Conservation (phyloP, 2,888 invertebrate species). For the Tillus elongatus region DNA sequence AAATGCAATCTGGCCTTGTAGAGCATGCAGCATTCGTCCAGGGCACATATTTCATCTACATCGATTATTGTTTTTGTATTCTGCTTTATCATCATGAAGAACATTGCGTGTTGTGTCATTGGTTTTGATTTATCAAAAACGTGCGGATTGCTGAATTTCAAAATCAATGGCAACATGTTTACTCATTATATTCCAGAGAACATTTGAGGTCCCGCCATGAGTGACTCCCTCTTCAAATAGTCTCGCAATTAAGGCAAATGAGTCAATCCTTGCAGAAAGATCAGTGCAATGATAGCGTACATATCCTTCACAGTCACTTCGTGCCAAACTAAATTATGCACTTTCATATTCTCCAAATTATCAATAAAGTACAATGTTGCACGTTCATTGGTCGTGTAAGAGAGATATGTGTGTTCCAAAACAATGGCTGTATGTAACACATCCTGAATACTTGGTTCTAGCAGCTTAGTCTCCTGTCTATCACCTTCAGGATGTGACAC, state of each 20-base stretch:
- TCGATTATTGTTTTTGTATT: slow-evolving; percentile 1
- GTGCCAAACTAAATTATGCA: slow-evolving; percentile 1
- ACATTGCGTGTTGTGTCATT: not conserved
- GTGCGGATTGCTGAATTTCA: not conserved
- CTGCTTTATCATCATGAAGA: slow-evolving; percentile 3
- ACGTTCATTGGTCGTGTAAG: slow-evolving; percentile 4
- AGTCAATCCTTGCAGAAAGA: not conserved
- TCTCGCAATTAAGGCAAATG: not conserved
- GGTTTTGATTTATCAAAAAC: slow-evolving; percentile 2
- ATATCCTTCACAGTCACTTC: not conserved
- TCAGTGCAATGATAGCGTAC: slow-evolving; percentile 1
- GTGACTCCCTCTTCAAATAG: not conserved
- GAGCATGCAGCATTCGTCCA: no score
- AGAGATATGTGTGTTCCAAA: no score
- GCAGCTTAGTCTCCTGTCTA: no score
- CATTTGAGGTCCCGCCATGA: not conserved
- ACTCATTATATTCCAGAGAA: slow-evolving; percentile 1
- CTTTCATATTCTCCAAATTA: not conserved
- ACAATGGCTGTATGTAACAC: no score
- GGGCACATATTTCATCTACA: no score
- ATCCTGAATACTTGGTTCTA: no score
- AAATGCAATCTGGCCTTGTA: no score
- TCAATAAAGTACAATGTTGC: slow-evolving; percentile 2
- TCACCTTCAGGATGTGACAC: no score
- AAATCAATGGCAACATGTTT: not conserved